A percentile compares a stretch with the other conserved stretches of the same genome.
phyloP scores from a whole-genome alignment of 2,113 vertebrate genomes.

The Coturnix japonica region DNA sequence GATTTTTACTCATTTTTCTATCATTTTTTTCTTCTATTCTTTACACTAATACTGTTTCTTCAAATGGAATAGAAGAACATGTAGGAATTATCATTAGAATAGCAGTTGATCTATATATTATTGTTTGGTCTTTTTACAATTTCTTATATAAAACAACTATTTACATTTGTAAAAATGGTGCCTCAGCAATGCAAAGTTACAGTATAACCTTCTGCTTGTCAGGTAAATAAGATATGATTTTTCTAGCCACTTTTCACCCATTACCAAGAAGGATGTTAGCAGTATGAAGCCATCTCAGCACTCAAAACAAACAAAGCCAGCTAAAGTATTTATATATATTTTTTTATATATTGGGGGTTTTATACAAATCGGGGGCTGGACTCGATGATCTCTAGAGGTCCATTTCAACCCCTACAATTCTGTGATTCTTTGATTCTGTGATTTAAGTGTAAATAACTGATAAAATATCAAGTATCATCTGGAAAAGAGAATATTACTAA shows the following conservation, averaged over 20 bases:
- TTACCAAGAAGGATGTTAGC: neutral
- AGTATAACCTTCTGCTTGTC: neutral
- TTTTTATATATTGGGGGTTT: too few relatives aligned
- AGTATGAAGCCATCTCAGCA: neutral
- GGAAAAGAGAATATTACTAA: neutral
- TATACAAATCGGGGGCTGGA: too few relatives aligned
- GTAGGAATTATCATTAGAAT: neutral
- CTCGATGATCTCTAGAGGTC: too few relatives aligned
- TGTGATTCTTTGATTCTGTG: too few relatives aligned
- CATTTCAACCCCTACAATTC: too few relatives aligned
- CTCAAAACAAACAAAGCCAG: neutral
- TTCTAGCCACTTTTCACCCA: neutral
- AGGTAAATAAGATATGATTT: neutral
- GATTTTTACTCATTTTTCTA: neutral
- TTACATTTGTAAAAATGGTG: neutral
- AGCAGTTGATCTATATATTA: neutral
- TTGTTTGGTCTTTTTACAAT: neutral
- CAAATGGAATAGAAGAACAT: neutral
- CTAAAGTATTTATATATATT: too few relatives aligned
- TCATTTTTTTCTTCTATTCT: neutral
- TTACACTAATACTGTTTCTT: neutral
- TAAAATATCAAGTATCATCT: neutral
- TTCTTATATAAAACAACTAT: neutral
- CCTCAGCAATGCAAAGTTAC: neutral
- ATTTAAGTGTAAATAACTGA: neutral